phyloP scores from a whole-genome alignment of 1,140 invertebrate species.

The Araneus ventricosus region DNA sequence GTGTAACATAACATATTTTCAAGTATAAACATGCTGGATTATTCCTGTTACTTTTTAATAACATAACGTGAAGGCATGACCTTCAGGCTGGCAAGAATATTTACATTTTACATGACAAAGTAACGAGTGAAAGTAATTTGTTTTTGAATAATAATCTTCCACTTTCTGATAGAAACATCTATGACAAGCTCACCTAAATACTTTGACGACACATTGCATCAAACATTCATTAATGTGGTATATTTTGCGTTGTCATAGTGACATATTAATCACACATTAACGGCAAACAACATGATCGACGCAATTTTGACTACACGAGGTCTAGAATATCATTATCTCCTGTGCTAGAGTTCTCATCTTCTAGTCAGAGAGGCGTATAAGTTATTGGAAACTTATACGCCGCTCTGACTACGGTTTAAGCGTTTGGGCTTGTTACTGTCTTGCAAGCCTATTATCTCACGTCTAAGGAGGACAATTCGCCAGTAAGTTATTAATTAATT shows the following conservation, averaged over 20 bases:
- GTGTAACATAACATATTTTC: too few species aligned
- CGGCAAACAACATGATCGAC: not conserved
- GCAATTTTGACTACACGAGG: not conserved
- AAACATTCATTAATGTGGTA: not conserved
- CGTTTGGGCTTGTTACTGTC: not conserved
- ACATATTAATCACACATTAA: not conserved
- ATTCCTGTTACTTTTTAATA: too few species aligned
- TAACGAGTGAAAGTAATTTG: too few species aligned
- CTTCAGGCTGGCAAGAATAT: too few species aligned
- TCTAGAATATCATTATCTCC: not conserved
- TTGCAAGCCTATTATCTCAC: not conserved
- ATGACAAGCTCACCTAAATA: too few species aligned
- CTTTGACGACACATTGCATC: not conserved
- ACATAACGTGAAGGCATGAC: too few species aligned
- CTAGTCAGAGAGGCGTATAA: not conserved
- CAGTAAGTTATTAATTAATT: not conserved
- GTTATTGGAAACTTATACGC: too few species aligned
- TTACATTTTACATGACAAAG: too few species aligned
- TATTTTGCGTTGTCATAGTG: not conserved
- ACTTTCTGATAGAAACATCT: too few species aligned
- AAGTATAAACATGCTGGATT: too few species aligned
- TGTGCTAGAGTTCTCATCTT: not conserved
- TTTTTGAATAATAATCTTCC: too few species aligned
- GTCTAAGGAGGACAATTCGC: not conserved
- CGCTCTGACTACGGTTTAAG: constrained; percentile 8